Conservation (phyloP, 2,113 vertebrate genomes). For the Dicentrarchus labrax region DNA sequence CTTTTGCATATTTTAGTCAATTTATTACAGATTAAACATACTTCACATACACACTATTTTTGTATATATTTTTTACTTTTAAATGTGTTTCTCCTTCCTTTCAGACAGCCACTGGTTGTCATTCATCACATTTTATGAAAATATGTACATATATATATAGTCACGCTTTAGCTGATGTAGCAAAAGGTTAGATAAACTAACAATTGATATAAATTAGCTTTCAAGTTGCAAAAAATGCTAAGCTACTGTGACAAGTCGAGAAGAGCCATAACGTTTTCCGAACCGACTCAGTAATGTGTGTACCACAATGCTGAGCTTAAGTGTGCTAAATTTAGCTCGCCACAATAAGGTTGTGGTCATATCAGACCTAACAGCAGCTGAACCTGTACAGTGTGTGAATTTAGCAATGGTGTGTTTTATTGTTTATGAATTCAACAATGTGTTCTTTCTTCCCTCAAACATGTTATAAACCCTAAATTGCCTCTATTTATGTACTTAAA, state of each 20-base stretch:
- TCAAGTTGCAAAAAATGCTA: not conserved
- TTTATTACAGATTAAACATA: not conserved
- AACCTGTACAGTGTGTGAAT: not conserved
- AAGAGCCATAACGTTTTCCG: not conserved
- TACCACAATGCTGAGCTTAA: not conserved
- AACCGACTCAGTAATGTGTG: not conserved
- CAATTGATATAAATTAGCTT: no score
- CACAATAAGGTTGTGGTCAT: not conserved
- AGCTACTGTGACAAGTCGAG: not conserved
- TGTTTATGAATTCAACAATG: no score
- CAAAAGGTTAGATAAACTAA: no score
- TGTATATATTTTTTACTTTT: not conserved
- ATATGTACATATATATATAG: no score
- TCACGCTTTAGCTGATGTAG: no score
- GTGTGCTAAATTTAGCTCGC: not conserved
- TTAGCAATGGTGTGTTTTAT: not conserved
- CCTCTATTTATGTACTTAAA: not conserved
- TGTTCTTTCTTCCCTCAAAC: not conserved
- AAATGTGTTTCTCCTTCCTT: not conserved
- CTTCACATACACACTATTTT: not conserved
- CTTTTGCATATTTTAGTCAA: not conserved
- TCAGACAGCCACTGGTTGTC: not conserved
- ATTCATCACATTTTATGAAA: not conserved
- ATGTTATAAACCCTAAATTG: not conserved
- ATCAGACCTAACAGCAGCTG: not conserved